phyloP scores from a whole-genome alignment of 2,113 vertebrate genomes.

The Ivindomyrus marchei region DNA sequence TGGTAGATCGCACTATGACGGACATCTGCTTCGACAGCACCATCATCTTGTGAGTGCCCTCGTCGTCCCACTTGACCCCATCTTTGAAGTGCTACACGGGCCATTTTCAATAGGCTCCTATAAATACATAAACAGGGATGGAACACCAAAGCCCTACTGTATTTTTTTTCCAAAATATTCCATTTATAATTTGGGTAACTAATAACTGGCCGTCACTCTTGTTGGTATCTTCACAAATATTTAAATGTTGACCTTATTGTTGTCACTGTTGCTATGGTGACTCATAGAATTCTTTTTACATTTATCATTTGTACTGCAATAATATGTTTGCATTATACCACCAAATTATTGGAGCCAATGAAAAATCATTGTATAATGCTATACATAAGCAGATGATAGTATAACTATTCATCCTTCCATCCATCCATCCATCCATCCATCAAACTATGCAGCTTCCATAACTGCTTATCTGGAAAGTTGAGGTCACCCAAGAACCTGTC shows the following conservation, averaged over 20 bases:
- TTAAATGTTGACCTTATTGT: neutral
- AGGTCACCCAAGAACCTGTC: no score
- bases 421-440: neutral
- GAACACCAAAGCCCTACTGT: neutral
- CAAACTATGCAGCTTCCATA: neutral
- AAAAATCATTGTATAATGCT: neutral
- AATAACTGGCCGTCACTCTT: neutral
- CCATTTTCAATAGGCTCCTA: neutral
- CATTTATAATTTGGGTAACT: neutral
- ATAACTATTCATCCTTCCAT: neutral
- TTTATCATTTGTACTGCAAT: neutral
- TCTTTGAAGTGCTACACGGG: neutral
- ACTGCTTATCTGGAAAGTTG: no score
- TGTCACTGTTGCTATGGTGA: neutral
- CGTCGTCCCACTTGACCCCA: neutral
- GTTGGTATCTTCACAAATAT: neutral
- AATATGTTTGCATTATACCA: neutral
- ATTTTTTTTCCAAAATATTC: neutral
- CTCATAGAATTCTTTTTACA: neutral
- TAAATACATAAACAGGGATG: neutral
- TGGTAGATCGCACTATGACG: constrained; percentile 78
- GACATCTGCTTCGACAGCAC: constrained; percentile 79
- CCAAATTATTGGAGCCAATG: neutral
- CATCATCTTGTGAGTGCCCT: constrained; percentile 65
- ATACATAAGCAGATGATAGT: neutral